A percentile compares a stretch with the other conserved stretches of the same genome.
phyloP scores from a whole-genome alignment of 1,140 invertebrate genomes.

The Galleria mellonella region DNA sequence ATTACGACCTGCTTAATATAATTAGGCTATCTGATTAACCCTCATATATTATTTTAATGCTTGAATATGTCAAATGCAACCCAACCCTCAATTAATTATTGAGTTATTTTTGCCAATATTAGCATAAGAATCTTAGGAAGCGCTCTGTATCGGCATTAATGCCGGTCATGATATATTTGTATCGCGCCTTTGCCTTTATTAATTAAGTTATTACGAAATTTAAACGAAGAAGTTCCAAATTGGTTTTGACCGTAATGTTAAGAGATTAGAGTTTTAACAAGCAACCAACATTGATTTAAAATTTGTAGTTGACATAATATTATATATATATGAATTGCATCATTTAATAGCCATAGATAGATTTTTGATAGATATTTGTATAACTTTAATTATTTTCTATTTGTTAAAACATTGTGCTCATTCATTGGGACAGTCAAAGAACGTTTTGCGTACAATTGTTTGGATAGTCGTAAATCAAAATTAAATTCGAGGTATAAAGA shows the following conservation, averaged over 20 bases:
- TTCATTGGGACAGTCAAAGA: slow-evolving; percentile 19
- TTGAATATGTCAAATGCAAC: slow-evolving; percentile 35
- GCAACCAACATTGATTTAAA: no score
- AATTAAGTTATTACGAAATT: slow-evolving; percentile 44
- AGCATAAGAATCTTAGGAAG: slow-evolving; percentile 62
- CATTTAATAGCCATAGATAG: no score
- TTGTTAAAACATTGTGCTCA: background rate
- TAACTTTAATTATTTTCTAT: slow-evolving; percentile 2
- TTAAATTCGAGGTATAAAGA: slow-evolving; percentile 70
- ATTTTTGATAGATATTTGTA: no score
- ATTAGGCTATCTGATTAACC: slow-evolving; percentile 50
- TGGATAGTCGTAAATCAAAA: slow-evolving; percentile 68
- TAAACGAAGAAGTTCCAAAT: slow-evolving; percentile 2
- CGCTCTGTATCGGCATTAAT: slow-evolving; percentile 42
- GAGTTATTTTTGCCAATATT: slow-evolving; percentile 47
- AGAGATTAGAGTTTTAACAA: no score
- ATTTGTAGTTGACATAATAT: no score
- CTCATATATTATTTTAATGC: slow-evolving; percentile 54
- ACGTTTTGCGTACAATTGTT: slow-evolving; percentile 62
- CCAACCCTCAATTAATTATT: slow-evolving; percentile 55
- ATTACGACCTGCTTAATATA: slow-evolving; percentile 57
- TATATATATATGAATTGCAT: no score
- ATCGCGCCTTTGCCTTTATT: slow-evolving; percentile 24
- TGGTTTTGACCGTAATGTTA: no score
- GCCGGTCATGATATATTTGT: slow-evolving; percentile 42